Evolutionary conservation across 2,797 vertebrate species (phyloP), one percentile per base, ranked within the genome.

Genomic region (Acipenser ruthenus): DNA sequence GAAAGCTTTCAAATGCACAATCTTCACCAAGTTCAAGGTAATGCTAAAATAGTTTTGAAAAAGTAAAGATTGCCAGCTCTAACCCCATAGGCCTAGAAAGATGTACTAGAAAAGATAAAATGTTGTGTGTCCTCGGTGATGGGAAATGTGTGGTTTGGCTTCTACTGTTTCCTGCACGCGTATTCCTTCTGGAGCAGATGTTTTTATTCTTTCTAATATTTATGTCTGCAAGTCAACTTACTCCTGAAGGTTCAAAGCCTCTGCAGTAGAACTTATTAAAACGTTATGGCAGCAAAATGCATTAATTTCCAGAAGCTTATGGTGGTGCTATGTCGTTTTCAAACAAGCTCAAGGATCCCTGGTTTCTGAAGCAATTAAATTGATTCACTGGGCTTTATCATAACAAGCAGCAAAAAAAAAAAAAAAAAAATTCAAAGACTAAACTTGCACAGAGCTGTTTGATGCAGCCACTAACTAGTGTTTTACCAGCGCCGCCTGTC

Each of bases 281-380:
- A 72, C 76, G 75, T 73, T 67, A 72, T 74, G 75, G 68, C 77
- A 79, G 74, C 67, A 72, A 68, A 69, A 71, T 76, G 77, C 70
- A 10, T 55, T 82, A 77, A 77, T 79, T 77, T 74, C 75, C 75
- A 74, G 70, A 68, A 75, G 73, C 75, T 77, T 78, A 76, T 76
- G 0, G 70, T 71, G 75, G 77, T 74, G 79, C 70, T 65, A 66
- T 64, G 67, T 78, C 80, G 76, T 77, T 79, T 78, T 67, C 71
- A 78, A 78, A 73, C 70, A 75, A 67, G 72, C 77, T 64, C 71
- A 71, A 77, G 77, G 70, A 68, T 60, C 18, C 8, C 60, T 23
- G 18, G 6, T 62, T 62, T 37, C 10, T n/a, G 60, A 48, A 18
- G 13, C 18, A 37, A 6, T 62, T 15, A 23, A 37, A 47, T 18